Percentiles rank a stretch among this genome's conserved stretches.
These are phyloP conservation scores for Pachyrhynchus sulphureomaculatus DNA, from an alignment of 1,140 invertebrate species.

Conservation along the genomic window DNA sequence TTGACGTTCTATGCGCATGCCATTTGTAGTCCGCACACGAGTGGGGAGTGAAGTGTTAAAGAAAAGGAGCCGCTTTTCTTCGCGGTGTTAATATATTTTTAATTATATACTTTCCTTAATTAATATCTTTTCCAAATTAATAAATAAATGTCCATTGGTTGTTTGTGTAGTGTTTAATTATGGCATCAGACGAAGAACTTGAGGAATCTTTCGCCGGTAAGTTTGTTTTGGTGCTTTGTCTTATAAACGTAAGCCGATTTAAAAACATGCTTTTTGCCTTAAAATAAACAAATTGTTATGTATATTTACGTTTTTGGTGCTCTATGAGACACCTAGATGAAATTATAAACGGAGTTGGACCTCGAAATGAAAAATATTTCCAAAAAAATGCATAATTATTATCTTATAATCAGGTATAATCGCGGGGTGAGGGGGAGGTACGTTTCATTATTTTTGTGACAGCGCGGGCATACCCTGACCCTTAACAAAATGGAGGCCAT, in stretches of 20 bases:
- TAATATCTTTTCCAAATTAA: background rate
- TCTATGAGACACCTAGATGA: background rate
- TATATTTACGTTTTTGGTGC: background rate
- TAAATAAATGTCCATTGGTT: conserved; percentile 2
- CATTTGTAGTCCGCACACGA: background rate
- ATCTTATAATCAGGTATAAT: conserved; percentile 44
- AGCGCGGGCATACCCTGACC: conserved; percentile 53
- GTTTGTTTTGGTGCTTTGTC: conserved; percentile 46
- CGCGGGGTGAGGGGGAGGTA: conserved; percentile 41
- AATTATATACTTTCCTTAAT: conserved; percentile 4
- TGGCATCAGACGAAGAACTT: conserved; percentile 78
- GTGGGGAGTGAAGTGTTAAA: conserved; percentile 9
- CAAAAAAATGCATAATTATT: conserved; percentile 36
- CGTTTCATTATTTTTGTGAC: conserved; percentile 56
- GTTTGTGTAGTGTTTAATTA: conserved; percentile 39
- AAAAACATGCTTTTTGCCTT: conserved; percentile 34
- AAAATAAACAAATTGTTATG: conserved; percentile 15
- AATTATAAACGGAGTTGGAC: background rate
- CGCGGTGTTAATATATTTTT: background rate
- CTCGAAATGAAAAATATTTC: background rate
- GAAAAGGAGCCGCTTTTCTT: background rate
- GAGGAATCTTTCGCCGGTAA: conserved; percentile 78
- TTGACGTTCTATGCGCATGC: background rate
- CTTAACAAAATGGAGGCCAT: conserved; percentile 72
- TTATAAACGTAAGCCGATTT: conserved; percentile 27